Conservation (phyloP, 1,140 invertebrate genomes). For the Lasioglossum baleicum region DNA sequence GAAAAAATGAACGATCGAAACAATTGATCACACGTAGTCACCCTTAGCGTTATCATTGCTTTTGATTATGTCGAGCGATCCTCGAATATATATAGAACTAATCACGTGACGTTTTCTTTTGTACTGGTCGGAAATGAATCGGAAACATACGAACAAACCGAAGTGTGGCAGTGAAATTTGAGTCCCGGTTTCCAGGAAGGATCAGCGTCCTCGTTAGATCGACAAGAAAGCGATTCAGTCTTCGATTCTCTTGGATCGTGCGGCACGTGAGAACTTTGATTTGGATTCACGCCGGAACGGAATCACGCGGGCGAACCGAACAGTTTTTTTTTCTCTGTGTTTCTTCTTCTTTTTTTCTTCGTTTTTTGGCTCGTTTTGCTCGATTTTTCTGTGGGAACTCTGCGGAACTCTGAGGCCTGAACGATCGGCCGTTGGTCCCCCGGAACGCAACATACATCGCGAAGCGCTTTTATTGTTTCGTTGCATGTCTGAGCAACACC, state of each 20-base stretch:
- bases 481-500: slow-evolving; percentile 16
- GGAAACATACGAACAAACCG: background rate
- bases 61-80: background rate
- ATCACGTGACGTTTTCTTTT: background rate
- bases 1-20: background rate
- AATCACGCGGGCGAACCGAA: slow-evolving; percentile 11
- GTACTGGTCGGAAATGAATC: background rate
- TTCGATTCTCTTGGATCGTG: slow-evolving; percentile 40
- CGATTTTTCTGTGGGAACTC: too few species aligned
- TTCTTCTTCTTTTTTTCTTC: too few species aligned
- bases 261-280: background rate
- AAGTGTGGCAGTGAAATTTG: slow-evolving; percentile 29
- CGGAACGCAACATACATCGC: slow-evolving; percentile 22
- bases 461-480: background rate
- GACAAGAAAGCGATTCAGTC: slow-evolving; percentile 35
- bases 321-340: too few species aligned
- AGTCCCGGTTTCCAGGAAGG: background rate
- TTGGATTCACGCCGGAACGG: slow-evolving; percentile 9
- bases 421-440: slow-evolving; percentile 24
- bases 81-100: too few species aligned
- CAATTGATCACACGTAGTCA: too few species aligned
- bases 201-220: background rate
- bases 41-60: background rate
- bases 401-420: background rate
- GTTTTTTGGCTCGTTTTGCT: too few species aligned